Conservation (phyloP, 2,113 vertebrate genomes). For the Lagenorhynchus albirostris region DNA sequence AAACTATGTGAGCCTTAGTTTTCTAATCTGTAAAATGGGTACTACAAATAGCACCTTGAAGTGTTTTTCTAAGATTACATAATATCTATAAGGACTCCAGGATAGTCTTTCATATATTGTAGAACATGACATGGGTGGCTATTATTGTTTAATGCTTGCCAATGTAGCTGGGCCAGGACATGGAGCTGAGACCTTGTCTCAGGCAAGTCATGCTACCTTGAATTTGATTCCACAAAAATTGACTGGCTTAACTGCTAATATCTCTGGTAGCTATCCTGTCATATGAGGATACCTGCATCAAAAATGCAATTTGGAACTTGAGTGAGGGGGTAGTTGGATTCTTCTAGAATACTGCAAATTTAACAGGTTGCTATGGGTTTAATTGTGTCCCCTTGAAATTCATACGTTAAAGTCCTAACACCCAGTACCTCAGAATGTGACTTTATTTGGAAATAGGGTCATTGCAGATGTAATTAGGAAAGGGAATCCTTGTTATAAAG, state of each 20-base stretch:
- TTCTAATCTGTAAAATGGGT: background rate
- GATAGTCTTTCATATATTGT: background rate
- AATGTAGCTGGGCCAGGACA: background rate
- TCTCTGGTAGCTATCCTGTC: background rate
- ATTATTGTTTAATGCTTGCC: background rate
- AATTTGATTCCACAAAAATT: background rate
- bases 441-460: background rate
- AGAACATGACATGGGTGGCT: background rate
- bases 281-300: background rate
- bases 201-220: background rate
- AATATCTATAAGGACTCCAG: background rate
- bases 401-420: background rate
- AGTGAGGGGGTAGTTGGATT: background rate
- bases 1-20: background rate
- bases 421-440: background rate
- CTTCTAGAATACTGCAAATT: background rate
- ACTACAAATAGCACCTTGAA: background rate
- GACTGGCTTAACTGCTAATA: background rate
- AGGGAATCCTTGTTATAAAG: background rate
- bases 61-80: background rate
- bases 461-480: background rate
- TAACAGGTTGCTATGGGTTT: background rate
- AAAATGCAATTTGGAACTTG: background rate
- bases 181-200: background rate
- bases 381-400: background rate